phyloP scores from a whole-genome alignment of 2,797 vertebrate genomes.

The Streptopelia turtur region DNA sequence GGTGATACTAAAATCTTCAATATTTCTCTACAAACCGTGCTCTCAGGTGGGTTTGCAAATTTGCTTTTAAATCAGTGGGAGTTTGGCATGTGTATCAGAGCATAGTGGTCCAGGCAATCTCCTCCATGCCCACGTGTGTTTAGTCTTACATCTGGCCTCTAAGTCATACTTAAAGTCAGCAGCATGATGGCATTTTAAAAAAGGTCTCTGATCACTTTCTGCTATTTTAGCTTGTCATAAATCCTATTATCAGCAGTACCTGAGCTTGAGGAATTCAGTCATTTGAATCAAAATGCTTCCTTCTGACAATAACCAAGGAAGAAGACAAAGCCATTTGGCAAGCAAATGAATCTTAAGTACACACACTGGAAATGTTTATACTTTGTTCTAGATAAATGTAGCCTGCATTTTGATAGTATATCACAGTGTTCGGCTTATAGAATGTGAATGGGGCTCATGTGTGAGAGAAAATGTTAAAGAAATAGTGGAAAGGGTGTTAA shows the following conservation, averaged over 20 bases:
- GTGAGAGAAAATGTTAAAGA: background rate
- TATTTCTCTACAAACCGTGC: background rate
- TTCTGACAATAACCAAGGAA: conserved; percentile 50
- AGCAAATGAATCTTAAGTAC: conserved; percentile 61
- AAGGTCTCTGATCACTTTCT: conserved; percentile 46
- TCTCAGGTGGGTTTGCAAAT: background rate
- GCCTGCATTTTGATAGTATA: conserved; percentile 39
- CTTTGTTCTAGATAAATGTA: conserved; percentile 56
- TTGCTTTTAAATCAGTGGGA: background rate
- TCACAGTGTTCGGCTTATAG: conserved; percentile 8
- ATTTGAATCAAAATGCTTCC: conserved; percentile 39
- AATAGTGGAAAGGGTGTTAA: background rate
- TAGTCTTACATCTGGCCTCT: background rate
- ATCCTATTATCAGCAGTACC: conserved; percentile 50
- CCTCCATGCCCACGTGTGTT: background rate
- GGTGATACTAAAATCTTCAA: background rate
- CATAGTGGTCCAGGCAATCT: background rate
- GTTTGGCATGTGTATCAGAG: background rate
- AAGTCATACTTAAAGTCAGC: background rate
- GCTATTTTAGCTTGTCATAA: conserved; percentile 40
- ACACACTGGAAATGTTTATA: conserved; percentile 61
- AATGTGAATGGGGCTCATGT: conserved; percentile 8
- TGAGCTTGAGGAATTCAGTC: conserved; percentile 26
- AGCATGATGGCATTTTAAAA: background rate
- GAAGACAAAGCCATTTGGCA: conserved; percentile 55